Conservation (phyloP, 2,113 vertebrate species). For the Bubo blakistoni region DNA sequence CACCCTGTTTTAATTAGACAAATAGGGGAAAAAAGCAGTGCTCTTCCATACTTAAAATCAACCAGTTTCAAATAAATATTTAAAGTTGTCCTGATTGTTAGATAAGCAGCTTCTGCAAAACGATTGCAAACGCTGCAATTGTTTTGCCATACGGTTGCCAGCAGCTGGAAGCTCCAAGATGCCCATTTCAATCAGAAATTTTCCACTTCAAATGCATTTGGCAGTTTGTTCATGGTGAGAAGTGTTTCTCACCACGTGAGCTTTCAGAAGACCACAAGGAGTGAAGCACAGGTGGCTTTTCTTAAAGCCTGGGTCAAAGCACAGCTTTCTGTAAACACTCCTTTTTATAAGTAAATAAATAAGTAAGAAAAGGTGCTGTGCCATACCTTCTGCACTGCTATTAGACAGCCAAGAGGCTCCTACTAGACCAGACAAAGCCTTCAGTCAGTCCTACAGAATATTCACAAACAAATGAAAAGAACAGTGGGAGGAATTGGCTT, state of each 20-base stretch:
- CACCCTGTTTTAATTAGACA: neutral
- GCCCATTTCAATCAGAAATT: conserved; percentile 22
- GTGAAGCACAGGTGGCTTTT: neutral
- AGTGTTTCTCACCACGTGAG: neutral
- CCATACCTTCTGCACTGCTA: neutral
- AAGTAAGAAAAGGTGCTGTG: neutral
- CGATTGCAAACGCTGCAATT: neutral
- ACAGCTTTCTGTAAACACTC: conserved; percentile 21
- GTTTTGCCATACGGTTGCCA: neutral
- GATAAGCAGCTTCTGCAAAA: conserved; percentile 11
- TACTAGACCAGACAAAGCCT: conserved; percentile 26
- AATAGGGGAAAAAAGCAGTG: neutral
- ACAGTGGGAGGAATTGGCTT: conserved; percentile 37
- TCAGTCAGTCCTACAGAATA: conserved; percentile 8
- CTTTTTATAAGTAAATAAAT: neutral
- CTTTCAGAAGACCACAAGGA: neutral
- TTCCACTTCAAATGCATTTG: conserved; percentile 7
- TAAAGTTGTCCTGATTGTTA: neutral
- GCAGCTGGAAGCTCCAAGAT: conserved; percentile 11
- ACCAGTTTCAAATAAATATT: conserved; percentile 8
- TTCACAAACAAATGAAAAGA: conserved; percentile 48
- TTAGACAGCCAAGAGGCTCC: neutral
- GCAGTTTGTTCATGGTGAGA: neutral
- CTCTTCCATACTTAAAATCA: conserved; percentile 3
- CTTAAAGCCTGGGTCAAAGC: neutral